Percentiles rank a stretch among this genome's conserved stretches.
Conservation (phyloP, 2,888 invertebrate genomes). For the Lissonota sp. region DNA sequence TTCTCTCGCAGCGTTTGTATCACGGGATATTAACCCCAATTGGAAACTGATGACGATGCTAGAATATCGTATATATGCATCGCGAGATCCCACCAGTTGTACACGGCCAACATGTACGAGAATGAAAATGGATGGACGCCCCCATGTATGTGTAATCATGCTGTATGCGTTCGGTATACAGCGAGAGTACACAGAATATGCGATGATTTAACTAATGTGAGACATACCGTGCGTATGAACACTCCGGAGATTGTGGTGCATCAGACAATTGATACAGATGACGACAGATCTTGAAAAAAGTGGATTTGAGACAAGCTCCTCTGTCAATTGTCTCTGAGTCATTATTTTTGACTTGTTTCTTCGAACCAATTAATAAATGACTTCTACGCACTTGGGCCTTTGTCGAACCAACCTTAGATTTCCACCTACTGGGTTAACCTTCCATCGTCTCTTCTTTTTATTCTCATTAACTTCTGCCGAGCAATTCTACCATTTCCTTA, state of each 20-base stretch:
- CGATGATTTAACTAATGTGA: constrained; percentile 6
- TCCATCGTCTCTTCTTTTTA: no score
- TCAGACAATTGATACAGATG: no score
- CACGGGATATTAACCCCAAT: constrained; percentile 58
- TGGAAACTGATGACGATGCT: constrained; percentile 56
- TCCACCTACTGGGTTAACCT: no score
- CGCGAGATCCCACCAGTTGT: constrained; percentile 30
- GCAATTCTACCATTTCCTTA: no score
- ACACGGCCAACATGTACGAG: constrained; percentile 35
- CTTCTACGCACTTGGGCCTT: no score
- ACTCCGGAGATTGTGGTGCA: neutral
- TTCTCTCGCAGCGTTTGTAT: neutral
- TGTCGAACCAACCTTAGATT: no score
- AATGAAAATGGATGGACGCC: constrained; percentile 57
- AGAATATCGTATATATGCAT: constrained; percentile 36
- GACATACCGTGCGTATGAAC: constrained; percentile 13
- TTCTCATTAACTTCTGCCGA: no score
- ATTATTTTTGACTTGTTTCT: no score
- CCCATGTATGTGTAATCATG: constrained; percentile 19
- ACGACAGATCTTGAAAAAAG: no score
- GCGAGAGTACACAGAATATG: neutral
- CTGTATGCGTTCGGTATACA: constrained; percentile 3
- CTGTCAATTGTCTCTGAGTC: no score
- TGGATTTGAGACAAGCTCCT: no score
- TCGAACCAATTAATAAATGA: no score